A percentile compares a stretch with the other conserved stretches of the same genome.
phyloP scores from a whole-genome alignment of 2,888 invertebrate genomes.

The Tineola bisselliella region DNA sequence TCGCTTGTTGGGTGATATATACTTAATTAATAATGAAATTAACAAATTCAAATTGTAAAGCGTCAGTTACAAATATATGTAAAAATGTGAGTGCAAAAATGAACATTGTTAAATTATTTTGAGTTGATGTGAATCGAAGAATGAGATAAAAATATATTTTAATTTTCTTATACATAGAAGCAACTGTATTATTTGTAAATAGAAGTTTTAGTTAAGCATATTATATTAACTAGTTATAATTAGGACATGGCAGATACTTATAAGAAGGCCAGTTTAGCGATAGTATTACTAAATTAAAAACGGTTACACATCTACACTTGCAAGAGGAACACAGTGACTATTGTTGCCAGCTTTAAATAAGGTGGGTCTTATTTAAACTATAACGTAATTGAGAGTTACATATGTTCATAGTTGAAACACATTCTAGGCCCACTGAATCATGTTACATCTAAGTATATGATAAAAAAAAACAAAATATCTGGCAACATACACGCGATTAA shows the following conservation, averaged over 20 bases:
- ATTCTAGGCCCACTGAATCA: too few species aligned
- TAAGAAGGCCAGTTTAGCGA: constrained; percentile 76
- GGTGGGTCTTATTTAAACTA: too few species aligned
- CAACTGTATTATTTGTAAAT: constrained; percentile 74
- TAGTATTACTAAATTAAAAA: constrained; percentile 73
- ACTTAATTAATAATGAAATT: constrained; percentile 56
- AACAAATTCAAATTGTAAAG: constrained; percentile 49
- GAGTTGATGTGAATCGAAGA: constrained; percentile 68
- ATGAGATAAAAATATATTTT: constrained; percentile 68
- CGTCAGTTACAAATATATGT: constrained; percentile 61
- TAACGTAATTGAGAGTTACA: too few species aligned
- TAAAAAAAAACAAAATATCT: not conserved
- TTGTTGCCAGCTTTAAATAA: not conserved
- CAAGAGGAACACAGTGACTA: constrained; percentile 2
- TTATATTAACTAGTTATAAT: constrained; percentile 69
- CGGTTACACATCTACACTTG: constrained; percentile 64
- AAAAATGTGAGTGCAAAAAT: constrained; percentile 64
- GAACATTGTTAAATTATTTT: constrained; percentile 70
- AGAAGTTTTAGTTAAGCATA: constrained; percentile 68
- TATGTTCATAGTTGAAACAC: too few species aligned
- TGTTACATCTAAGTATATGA: too few species aligned
- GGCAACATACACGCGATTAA: not conserved
- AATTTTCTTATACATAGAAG: constrained; percentile 65
- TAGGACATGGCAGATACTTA: constrained; percentile 74
- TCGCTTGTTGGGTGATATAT: constrained; percentile 68